Evolutionary conservation across 1,140 invertebrate species (phyloP), one percentile per base, ranked within the genome.

Genomic region (Drosophila arawakana): DNA sequence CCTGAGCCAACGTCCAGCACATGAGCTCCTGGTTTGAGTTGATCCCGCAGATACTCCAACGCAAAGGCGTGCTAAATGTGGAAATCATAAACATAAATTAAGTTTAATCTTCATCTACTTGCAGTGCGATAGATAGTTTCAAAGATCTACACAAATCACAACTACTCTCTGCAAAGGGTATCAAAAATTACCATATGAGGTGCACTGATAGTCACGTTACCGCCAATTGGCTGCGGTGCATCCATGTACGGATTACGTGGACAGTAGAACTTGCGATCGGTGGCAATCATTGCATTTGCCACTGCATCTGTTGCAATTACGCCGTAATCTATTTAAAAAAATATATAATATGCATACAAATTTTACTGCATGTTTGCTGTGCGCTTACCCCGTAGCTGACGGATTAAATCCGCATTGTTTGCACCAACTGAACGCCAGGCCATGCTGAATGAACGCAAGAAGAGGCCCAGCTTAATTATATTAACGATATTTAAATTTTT

Each of bases 1-100:
- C 98, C 98, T 76, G 97, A 99, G 8, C 98, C 98, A 66, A 99
- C 97, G 94, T 99, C 98, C 50, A 99, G 93, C 13, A 97, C 97
- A 91, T 93, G 95, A 39, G 94, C 95, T 49, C 98, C 97, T 81
- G 95, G 95, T 46, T 94, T 93, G 46, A 99, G 92, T 80, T 98
- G 96, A 77, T 97, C 96, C 83, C 96, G 95, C 66, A 99, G 93
- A 52, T 96, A 93, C 94, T 99, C 98, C 79, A 99, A 93, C 50
- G 98, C 98, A 94, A 98, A 96, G 10, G 98, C 98, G 94, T 99
- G 98, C 95, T 95, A 76, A 3, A 25, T 34, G 0, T 7, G 15
- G 49, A 54, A 15, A 43, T 0, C 13, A 18, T 25, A n/a, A n/a
- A 44, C 11, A n/a, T 44, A 30, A 6, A 30, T 30, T 5, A 30